Conservation (phyloP, 30 jellyfish, hydroid and myxozoan genomes). For the Hydra vulgaris region DNA sequence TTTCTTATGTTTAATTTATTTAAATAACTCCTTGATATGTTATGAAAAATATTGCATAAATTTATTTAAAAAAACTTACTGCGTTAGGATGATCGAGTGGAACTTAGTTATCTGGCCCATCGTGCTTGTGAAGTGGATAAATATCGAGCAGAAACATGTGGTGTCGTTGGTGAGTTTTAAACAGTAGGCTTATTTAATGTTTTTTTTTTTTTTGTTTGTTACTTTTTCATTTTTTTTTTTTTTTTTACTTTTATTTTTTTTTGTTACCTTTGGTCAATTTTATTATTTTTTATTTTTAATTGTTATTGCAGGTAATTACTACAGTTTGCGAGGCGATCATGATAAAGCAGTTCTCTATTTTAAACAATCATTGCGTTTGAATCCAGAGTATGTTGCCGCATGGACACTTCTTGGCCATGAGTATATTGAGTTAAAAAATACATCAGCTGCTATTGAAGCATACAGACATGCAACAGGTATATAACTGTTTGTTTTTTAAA, state of each 20-base stretch:
- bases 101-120: conserved; percentile 80
- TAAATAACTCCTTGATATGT: no score
- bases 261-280: neutral
- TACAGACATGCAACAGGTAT: conserved; percentile 89
- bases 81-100: conserved; percentile 63
- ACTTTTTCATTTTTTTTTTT: no score
- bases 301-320: conserved; percentile 52
- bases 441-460: conserved; percentile 83
- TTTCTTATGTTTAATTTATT: no score
- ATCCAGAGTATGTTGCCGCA: conserved; percentile 69
- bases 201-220: no score
- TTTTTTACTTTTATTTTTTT: no score
- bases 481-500: neutral
- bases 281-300: no score
- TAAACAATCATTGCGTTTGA: conserved; percentile 75
- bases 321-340: conserved; percentile 82
- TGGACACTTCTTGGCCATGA: conserved; percentile 98
- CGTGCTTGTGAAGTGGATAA: conserved; percentile 74
- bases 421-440: conserved; percentile 68
- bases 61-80: no score
- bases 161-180: conserved; percentile 62
- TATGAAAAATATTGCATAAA: no score
- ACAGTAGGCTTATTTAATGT: neutral
- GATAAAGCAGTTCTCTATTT: conserved; percentile 84
- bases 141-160: conserved; percentile 82